Evolutionary conservation across 2,888 invertebrate species (phyloP), one percentile per base, ranked within the genome.

Genomic region (Caenorhabditis sp.): DNA sequence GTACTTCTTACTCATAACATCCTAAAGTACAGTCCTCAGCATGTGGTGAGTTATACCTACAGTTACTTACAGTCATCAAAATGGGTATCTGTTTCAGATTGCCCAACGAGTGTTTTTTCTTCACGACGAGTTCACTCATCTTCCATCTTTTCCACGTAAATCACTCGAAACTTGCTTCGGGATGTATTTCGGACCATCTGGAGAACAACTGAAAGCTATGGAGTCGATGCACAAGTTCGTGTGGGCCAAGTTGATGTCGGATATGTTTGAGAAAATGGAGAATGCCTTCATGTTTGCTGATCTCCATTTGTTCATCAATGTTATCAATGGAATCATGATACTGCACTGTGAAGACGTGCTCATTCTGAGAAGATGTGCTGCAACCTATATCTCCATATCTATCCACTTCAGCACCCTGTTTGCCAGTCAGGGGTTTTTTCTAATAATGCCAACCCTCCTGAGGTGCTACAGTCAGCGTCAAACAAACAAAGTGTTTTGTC

Each of bases 391-490:
- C 81, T 98, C 98, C 92, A 97, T 97, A 0, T 96, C 97, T 0
- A 96, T 96, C 89, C 97, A 98, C 93, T 99, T 99, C 92, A 98
- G 98, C 93, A 98, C 97, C 92, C 97, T 99, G 84, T 99, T 99
- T 92, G 97, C 98, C 0, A 96, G 65, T 85, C 85, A 68, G 91
- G 96, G 96, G 20, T 99, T 98, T 92, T 94, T 98, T 69, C 94
- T 98, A 88, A 97, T 99, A 87, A 98, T 99, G 96, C 99, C 99
- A 24, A 97, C 98, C 0, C 93, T 99, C 28, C 93, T 99, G 60
- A 96, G 97, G 93, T 95, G 98, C 70, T 99, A 99, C 93, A 97
- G 97, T 2, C 96, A 97, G 90, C 97, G 98, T 92, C 98, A 98
- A 68, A 97, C 97, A 0, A 99, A 99, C 92, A 95, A 95, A 91